phyloP scores from a whole-genome alignment of 2,797 vertebrate species.

The Rousettus madagascariensis region DNA sequence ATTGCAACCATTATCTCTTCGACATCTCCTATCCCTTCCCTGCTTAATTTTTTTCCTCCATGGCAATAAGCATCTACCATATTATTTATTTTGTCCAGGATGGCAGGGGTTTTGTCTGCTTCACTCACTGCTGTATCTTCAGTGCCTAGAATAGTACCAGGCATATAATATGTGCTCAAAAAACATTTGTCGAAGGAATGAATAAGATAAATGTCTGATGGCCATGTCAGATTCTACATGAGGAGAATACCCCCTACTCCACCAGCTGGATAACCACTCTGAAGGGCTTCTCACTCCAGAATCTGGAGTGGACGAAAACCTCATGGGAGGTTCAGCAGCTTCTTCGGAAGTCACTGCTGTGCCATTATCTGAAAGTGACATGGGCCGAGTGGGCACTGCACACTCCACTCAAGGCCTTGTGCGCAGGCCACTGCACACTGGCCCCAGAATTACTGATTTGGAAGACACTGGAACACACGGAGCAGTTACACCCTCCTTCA shows the following conservation, averaged over 20 bases:
- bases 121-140: neutral
- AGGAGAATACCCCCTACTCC: neutral
- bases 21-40: neutral
- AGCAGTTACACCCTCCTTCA: neutral
- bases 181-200: neutral
- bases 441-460: neutral
- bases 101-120: neutral
- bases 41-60: neutral
- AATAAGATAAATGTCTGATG: neutral
- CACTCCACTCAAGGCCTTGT: neutral
- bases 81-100: neutral
- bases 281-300: neutral
- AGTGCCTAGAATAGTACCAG: neutral
- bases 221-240: neutral
- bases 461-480: neutral
- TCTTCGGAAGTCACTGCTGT: neutral
- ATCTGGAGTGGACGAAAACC: neutral
- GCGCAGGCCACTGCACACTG: rapidly evolving
- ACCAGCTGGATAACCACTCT: neutral
- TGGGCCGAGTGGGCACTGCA: neutral
- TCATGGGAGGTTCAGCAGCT: rapidly evolving
- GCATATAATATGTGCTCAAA: neutral
- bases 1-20: neutral
- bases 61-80: neutral
- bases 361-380: neutral